Percentiles rank a stretch among this genome's conserved stretches.
These are phyloP conservation scores for Adelognathus sp. DNA, from an alignment of 2,888 invertebrate species.

Conservation along the genomic window DNA sequence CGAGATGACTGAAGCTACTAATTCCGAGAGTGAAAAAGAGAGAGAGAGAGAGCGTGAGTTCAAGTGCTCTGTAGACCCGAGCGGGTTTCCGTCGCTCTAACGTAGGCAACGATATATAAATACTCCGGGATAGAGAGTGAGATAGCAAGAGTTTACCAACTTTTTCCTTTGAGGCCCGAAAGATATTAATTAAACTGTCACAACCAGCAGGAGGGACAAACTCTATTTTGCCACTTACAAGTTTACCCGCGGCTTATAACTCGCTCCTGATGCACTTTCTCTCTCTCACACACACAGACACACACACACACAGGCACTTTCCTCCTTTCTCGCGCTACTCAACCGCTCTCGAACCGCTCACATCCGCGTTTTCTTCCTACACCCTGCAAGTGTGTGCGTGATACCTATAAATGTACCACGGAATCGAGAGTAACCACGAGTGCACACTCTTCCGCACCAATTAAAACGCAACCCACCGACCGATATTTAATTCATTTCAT, in stretches of 20 bases:
- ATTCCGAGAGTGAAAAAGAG: neutral
- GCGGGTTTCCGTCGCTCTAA: constrained; percentile 62
- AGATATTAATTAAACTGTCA: constrained; percentile 81
- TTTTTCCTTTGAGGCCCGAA: constrained; percentile 79
- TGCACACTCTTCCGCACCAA: neutral
- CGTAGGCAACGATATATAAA: neutral
- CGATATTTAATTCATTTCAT: neutral
- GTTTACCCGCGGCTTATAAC: constrained; percentile 73
- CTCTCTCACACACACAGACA: neutral
- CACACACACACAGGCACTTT: no score
- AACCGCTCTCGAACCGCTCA: neutral
- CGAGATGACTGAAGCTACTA: constrained; percentile 17
- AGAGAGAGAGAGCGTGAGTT: constrained; percentile 55
- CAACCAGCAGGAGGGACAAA: constrained; percentile 76
- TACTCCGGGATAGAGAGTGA: neutral
- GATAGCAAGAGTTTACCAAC: constrained; percentile 76
- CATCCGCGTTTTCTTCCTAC: neutral
- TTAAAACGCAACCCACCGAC: neutral
- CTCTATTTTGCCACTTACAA: constrained; percentile 80
- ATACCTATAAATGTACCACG: neutral
- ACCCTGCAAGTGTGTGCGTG: neutral
- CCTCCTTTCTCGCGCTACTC: no score
- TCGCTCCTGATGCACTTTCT: constrained; percentile 26
- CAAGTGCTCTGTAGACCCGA: constrained; percentile 63
- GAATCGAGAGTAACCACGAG: neutral